phyloP scores from a whole-genome alignment of 1,140 invertebrate species.

The Drosophila ogumai region DNA sequence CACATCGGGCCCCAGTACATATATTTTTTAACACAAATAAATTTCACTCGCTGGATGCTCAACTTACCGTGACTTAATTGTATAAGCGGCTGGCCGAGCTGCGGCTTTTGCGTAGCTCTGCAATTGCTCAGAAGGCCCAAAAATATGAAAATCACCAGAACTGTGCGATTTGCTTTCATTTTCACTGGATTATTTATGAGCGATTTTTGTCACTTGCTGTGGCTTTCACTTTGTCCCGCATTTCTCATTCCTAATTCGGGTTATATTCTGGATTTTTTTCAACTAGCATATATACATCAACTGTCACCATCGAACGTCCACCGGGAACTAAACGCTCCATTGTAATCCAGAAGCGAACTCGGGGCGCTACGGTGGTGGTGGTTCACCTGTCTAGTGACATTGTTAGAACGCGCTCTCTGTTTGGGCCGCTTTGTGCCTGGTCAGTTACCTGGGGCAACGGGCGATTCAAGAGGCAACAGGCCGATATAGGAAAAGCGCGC shows the following conservation, averaged over 20 bases:
- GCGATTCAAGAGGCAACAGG: conserved; percentile 67
- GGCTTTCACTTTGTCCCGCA: conserved; percentile 30
- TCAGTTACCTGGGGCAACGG: conserved; percentile 80
- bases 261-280: background rate
- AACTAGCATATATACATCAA: conserved; percentile 5
- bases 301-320: conserved; percentile 63
- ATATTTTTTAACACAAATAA: conserved; percentile 13
- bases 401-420: conserved; percentile 73
- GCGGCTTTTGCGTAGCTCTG: conserved; percentile 33
- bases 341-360: conserved; percentile 61
- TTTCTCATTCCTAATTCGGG: conserved; percentile 16
- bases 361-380: conserved; percentile 36
- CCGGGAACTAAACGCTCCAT: conserved; percentile 71
- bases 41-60: conserved; percentile 71
- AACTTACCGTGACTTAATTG: conserved; percentile 85
- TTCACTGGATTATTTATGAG: conserved; percentile 44
- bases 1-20: conserved; percentile 16
- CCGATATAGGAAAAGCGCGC: conserved; percentile 63
- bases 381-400: conserved; percentile 24
- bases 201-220: conserved; percentile 25
- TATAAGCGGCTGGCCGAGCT: conserved; percentile 74
- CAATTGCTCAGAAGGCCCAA: conserved; percentile 33
- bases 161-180: conserved; percentile 59
- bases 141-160: conserved; percentile 43
- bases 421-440: conserved; percentile 79